Evolutionary conservation across 1,140 invertebrate genomes (phyloP), one percentile per base, ranked within the genome.

Genomic region (Penaeus japonicus): DNA sequence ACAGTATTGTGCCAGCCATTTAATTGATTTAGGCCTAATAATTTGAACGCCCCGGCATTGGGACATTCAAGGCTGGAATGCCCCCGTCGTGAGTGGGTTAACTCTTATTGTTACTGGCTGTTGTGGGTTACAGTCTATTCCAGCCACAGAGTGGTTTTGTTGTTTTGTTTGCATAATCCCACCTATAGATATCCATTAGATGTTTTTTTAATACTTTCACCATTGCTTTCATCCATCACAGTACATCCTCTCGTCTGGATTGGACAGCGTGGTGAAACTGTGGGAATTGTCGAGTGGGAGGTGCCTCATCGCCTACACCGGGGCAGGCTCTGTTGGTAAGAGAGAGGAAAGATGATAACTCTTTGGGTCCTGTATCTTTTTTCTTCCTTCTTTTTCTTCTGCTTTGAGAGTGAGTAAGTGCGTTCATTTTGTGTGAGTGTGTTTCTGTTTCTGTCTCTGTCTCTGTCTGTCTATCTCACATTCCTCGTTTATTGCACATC

Each of bases 231-330:
- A 88, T 91, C 89, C 87, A 92, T 93, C 94, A 85, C 92, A 98
- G 97, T 99, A 99, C 93, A 94, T 99, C 53, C 92, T 99, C 4
- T 98, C 98, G 0, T 97, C 97, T 82, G 98, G 98, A 12, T 96
- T 98, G 94, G 99, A 99, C 93, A 99, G 98, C 0, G 94, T 98
- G 55, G 98, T 99, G 7, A 99, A 99, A 93, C 93, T 99, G 47
- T 99, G 99, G 99, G 99, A 99, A 93, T 92, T 99, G 84, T 98
- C 98, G 0, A 99, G 98, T 27, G 98, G 97, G 91, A 94, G 98
- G 70, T 99, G 98, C 93, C 94, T 99, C 30, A 99, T 99, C 91
- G 97, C 98, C 0, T 99, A 99, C 93, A 97, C 96, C 93, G 97
- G 98, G 35, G 98, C 98, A n/a, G 98, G 97, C 78, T 97, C 97